Conservation (phyloP, 1,140 invertebrate genomes). For the Papilio glaucus region DNA sequence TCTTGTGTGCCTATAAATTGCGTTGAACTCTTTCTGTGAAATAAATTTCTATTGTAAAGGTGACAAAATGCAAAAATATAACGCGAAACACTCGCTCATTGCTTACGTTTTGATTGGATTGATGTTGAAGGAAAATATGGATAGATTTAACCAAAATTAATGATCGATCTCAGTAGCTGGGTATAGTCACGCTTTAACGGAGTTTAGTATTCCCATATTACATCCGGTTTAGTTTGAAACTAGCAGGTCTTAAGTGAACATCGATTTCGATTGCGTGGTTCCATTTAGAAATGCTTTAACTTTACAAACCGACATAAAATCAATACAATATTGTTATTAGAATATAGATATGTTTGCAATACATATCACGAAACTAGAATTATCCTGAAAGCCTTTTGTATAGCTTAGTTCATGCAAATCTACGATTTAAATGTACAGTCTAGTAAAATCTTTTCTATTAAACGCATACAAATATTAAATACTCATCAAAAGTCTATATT, state of each 20-base stretch:
- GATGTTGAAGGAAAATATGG: neutral
- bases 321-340: neutral
- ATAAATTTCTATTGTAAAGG: conserved; percentile 34
- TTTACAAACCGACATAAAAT: neutral
- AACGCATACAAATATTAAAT: neutral
- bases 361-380: neutral
- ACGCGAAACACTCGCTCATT: neutral
- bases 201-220: neutral
- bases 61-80: conserved; percentile 20
- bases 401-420: neutral
- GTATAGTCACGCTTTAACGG: neutral
- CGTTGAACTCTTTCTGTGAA: conserved; percentile 36
- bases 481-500: neutral
- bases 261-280: neutral
- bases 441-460: neutral
- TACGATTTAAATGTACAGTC: neutral
- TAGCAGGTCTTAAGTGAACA: neutral
- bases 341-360: neutral
- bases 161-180: neutral
- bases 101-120: neutral
- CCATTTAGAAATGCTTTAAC: neutral
- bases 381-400: neutral
- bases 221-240: conserved; percentile 23
- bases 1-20: conserved; percentile 20
- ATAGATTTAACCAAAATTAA: neutral